Conservation (phyloP, 2,113 vertebrate genomes). For the Gopherus flavomarginatus region DNA sequence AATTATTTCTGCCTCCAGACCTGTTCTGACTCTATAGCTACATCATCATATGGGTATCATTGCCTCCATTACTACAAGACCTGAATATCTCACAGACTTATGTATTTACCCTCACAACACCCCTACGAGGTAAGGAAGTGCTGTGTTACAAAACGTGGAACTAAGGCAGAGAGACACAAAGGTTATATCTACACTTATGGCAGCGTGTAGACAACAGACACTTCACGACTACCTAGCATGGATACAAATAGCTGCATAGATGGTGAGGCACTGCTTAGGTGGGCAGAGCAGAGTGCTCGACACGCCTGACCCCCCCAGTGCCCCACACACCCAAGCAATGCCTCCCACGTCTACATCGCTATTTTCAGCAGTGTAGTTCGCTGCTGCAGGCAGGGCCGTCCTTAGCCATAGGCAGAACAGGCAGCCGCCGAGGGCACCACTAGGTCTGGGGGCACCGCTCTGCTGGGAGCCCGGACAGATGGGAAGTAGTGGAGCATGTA, state of each 20-base stretch:
- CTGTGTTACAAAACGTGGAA: not conserved
- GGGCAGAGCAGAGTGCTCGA: not conserved
- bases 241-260: not conserved
- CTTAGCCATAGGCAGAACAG: no score
- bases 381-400: no score
- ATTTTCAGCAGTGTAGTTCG: no score
- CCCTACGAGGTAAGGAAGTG: not conserved
- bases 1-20: not conserved
- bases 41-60: not conserved
- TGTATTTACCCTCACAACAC: not conserved
- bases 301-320: no score
- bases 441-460: no score
- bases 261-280: not conserved
- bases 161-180: not conserved
- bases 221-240: not conserved
- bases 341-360: no score
- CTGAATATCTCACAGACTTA: not conserved
- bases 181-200: not conserved
- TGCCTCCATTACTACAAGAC: not conserved
- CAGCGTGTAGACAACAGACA: not conserved
- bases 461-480: no score
- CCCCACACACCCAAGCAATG: no score
- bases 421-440: no score
- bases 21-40: not conserved
- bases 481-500: no score